A percentile compares a stretch with the other conserved stretches of the same genome.
Evolutionary conservation across 2,888 invertebrate species (phyloP).

Genomic region (Drosophila paranaensis): DNA sequence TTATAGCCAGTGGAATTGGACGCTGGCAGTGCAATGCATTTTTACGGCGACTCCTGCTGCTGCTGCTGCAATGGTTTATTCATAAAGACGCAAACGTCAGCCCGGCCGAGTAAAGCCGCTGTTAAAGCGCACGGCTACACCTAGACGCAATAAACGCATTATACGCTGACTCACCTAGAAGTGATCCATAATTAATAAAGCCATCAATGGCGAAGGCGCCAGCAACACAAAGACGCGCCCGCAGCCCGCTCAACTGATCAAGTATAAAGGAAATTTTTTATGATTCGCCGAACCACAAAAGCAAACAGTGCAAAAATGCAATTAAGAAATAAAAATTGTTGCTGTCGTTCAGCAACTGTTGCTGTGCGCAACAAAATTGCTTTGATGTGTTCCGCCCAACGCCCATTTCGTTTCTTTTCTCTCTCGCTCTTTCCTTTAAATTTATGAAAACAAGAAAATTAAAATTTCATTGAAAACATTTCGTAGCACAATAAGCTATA

Average conservation of each 20-base stretch:
- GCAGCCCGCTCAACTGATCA: background rate
- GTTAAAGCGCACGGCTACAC: background rate
- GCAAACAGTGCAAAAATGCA: conserved; percentile 38
- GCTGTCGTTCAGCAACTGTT: conserved; percentile 30
- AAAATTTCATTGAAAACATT: conserved; percentile 38
- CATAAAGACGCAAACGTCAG: conserved; percentile 25
- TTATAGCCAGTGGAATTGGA: conserved; percentile 54
- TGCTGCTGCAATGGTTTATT: conserved; percentile 51
- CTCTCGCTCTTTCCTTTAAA: conserved; percentile 3
- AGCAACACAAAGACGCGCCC: background rate
- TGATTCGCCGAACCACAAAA: conserved; percentile 7
- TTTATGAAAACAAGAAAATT: conserved; percentile 45
- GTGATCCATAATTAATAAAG: conserved; percentile 19
- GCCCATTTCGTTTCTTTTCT: background rate
- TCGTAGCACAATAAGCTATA: conserved; percentile 15
- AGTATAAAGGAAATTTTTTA: conserved; percentile 18
- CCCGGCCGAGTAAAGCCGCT: conserved; percentile 4
- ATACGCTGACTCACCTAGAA: conserved; percentile 9
- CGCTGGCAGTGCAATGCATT: conserved; percentile 54
- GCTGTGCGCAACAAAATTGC: conserved; percentile 49
- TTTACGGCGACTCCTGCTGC: conserved; percentile 30
- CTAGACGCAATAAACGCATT: conserved; percentile 7
- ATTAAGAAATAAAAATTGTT: conserved; percentile 38
- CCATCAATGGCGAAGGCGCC: background rate
- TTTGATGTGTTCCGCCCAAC: conserved; percentile 44